Evolutionary conservation across 2,113 vertebrate genomes (phyloP), one percentile per base, ranked within the genome.

Genomic region (Oreochromis aureus): DNA sequence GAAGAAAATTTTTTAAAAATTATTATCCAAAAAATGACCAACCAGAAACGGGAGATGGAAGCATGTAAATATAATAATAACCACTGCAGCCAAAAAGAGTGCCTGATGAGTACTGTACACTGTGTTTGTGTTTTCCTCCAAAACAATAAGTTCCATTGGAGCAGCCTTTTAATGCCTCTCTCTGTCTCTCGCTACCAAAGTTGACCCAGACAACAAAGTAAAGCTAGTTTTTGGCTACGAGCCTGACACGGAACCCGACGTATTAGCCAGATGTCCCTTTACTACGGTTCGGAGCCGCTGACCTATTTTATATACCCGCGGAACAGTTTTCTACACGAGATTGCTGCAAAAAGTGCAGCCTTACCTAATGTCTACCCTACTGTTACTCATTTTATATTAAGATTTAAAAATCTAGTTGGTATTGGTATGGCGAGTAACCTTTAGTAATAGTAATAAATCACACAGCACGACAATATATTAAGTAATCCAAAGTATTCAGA

Each of bases 301-400:
- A 22, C 53, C 53, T 4, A 5, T 55, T 55, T 55, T 22, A 22
- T 22, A 55, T 11, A 55, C 0, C 1, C 3, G 5, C 1, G 3
- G 6, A 48, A 11, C 11, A 6, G 53, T 55, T 55, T 6, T 11
- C 3, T 55, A 6, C 12, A 22, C 0, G 3, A 55, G n/a, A 6
- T 22, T 0, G 1, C 53, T 22, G 53, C 53, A 22, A 55, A 54
- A 22, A 22, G 10, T 22, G 3, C 53, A 11, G 0, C 53, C 53
- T 22, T 54, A 22, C 10, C n/a, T 55, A 55, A 22, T 55, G 10
- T 12, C n/a, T 10, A 4, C 10, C n/a, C n/a, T 55, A 22, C 53
- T 55, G 10, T 55, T 55, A 55, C 53, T 55, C n/a, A 55, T 55
- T 55, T 55, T 55, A 22, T 55, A 22, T 55, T 55, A 55, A 55